These are phyloP conservation scores for Anthrax anthrax DNA, from an alignment of 2,888 invertebrate genomes.

Conservation along the genomic window DNA sequence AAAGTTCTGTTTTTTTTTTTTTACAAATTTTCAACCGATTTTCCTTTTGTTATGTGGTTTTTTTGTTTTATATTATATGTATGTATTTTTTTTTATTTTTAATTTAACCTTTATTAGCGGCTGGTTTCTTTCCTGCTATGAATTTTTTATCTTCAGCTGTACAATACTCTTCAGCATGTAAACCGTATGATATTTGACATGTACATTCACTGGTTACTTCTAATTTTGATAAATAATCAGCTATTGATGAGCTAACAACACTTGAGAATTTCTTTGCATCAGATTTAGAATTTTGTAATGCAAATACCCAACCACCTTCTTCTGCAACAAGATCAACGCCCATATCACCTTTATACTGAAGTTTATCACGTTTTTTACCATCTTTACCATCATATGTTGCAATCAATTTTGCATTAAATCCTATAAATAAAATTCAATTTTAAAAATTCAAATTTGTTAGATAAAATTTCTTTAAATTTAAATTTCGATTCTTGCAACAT, in stretches of 20 bases:
- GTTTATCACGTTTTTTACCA: conserved; percentile 41
- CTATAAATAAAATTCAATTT: conserved; percentile 28
- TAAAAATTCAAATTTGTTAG: neutral
- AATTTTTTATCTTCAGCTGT: conserved; percentile 23
- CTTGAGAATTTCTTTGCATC: conserved; percentile 24
- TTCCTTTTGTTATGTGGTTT: too few species aligned
- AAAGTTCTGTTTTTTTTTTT: neutral
- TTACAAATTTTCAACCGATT: too few species aligned
- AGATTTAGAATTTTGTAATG: conserved; percentile 20
- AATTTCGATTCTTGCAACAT: too few species aligned
- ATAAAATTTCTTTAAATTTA: neutral
- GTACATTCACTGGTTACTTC: conserved; percentile 27
- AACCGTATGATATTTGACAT: conserved; percentile 20
- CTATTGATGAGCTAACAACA: conserved; percentile 25
- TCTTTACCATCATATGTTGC: conserved; percentile 48
- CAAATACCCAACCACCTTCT: conserved; percentile 30
- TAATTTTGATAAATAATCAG: conserved; percentile 30
- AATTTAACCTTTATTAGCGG: conserved; percentile 8
- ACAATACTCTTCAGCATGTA: conserved; percentile 28
- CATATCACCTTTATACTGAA: conserved; percentile 42
- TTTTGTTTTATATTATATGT: too few species aligned
- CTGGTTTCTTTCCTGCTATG: conserved; percentile 11
- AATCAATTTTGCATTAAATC: conserved; percentile 45
- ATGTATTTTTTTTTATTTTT: neutral
- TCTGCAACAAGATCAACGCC: conserved; percentile 51